A percentile compares a stretch with the other conserved stretches of the same genome.
phyloP scores from a whole-genome alignment of 2,888 invertebrate species.

The Drosophila kanekoi region DNA sequence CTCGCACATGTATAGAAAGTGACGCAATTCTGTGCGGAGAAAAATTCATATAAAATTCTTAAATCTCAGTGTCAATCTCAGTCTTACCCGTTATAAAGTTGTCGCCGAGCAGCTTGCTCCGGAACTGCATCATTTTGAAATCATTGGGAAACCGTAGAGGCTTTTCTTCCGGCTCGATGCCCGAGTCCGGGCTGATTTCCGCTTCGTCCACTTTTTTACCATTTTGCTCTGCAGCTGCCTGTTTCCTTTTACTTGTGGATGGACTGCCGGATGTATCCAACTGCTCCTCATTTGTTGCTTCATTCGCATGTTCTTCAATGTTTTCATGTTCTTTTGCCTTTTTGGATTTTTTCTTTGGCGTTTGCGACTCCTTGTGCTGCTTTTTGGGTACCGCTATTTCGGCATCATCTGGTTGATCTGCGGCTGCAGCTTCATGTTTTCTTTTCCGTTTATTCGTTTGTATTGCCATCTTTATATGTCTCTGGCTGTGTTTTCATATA shows the following conservation, averaged over 20 bases:
- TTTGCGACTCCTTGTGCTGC: conserved; percentile 61
- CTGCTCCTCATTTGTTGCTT: neutral
- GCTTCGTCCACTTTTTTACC: conserved; percentile 35
- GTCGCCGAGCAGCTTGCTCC: conserved; percentile 86
- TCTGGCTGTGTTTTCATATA: conserved; percentile 17
- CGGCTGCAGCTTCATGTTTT: conserved; percentile 57
- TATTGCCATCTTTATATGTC: conserved; percentile 70
- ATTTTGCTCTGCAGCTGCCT: conserved; percentile 2
- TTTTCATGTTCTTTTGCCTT: conserved; percentile 4
- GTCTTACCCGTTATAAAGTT: conserved; percentile 87
- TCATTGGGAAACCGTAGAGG: conserved; percentile 78
- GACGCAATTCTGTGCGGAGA: conserved; percentile 86
- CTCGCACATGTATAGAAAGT: conserved; percentile 87
- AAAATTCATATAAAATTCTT: no score
- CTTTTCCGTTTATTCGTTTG: conserved; percentile 79
- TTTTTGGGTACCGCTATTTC: conserved; percentile 75
- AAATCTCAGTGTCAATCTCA: conserved; percentile 7
- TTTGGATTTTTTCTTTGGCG: conserved; percentile 55
- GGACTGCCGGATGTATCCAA: neutral
- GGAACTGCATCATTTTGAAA: conserved; percentile 88
- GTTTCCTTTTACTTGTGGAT: conserved; percentile 15
- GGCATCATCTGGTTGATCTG: conserved; percentile 51
- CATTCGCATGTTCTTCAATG: no score
- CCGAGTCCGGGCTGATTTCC: conserved; percentile 69
- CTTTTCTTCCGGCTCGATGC: conserved; percentile 71